These are phyloP conservation scores for Colius striatus DNA, from an alignment of 2,113 vertebrate genomes.

Conservation along the genomic window DNA sequence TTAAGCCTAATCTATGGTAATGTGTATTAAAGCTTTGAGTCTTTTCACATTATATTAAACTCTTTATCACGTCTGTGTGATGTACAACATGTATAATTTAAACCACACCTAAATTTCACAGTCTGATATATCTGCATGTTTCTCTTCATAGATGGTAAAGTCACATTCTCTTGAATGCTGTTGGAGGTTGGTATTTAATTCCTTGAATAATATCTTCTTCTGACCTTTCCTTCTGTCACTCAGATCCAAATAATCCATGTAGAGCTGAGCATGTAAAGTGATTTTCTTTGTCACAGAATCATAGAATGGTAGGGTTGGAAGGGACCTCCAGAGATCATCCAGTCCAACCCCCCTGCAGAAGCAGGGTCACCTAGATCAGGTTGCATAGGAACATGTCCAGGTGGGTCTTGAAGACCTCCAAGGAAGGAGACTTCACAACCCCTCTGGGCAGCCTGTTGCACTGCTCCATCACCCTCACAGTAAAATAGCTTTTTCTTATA, in stretches of 20 bases:
- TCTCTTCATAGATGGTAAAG: neutral
- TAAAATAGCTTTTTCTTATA: no score
- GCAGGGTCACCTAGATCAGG: no score
- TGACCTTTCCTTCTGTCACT: neutral
- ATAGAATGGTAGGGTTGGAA: no score
- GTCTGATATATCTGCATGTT: neutral
- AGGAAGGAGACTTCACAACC: no score
- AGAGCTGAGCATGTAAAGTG: neutral
- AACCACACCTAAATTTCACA: neutral
- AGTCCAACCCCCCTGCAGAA: no score
- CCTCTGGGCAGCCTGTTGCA: no score
- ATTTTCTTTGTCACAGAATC: neutral
- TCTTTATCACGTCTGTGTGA: neutral
- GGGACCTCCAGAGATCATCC: no score
- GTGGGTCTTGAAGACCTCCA: no score
- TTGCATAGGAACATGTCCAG: no score
- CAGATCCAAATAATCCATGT: neutral
- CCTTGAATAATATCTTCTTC: neutral
- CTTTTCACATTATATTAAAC: neutral
- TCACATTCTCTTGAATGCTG: accelerated
- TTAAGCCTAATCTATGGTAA: neutral
- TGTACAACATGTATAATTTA: neutral
- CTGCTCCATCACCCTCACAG: no score
- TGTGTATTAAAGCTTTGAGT: neutral
- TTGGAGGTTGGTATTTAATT: neutral